Percentiles rank a stretch among this genome's conserved stretches.
These are phyloP conservation scores for Tachuris rubrigastra DNA, from an alignment of 2,113 vertebrate species.

Conservation along the genomic window DNA sequence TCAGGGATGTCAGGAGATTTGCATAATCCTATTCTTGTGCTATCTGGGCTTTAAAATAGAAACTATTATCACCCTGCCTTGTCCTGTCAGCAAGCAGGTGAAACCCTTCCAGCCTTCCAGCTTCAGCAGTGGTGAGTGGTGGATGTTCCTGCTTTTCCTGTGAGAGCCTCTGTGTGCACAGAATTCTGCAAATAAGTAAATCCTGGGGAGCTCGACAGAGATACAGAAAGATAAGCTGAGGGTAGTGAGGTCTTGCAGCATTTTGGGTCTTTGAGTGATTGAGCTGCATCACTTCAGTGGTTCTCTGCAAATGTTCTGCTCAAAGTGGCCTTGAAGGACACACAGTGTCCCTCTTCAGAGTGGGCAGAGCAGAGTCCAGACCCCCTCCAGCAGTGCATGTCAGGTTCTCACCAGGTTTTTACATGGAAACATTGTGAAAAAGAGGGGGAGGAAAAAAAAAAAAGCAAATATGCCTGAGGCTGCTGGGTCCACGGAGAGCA, in stretches of 20 bases:
- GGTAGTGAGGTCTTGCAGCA: fast-evolving
- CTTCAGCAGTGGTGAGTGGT: background rate
- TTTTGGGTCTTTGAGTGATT: background rate
- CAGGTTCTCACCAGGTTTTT: background rate
- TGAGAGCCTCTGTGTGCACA: background rate
- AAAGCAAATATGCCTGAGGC: background rate
- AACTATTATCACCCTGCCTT: background rate
- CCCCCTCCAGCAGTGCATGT: background rate
- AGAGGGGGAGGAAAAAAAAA: background rate
- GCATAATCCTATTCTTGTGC: background rate
- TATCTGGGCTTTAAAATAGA: background rate
- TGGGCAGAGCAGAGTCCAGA: background rate
- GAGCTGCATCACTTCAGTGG: fast-evolving
- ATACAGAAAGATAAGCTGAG: background rate
- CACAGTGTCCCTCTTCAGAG: background rate
- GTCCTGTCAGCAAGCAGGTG: background rate
- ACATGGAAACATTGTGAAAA: background rate
- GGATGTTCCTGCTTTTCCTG: background rate
- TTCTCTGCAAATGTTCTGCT: background rate
- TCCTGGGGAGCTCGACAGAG: background rate
- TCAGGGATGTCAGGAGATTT: background rate
- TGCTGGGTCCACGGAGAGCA: background rate
- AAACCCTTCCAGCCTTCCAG: background rate
- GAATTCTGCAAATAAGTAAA: background rate
- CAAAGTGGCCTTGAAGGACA: background rate